A percentile compares a stretch with the other conserved stretches of the same genome.
Conservation (phyloP, 1,140 invertebrate genomes). For the Phthorimaea operculella region DNA sequence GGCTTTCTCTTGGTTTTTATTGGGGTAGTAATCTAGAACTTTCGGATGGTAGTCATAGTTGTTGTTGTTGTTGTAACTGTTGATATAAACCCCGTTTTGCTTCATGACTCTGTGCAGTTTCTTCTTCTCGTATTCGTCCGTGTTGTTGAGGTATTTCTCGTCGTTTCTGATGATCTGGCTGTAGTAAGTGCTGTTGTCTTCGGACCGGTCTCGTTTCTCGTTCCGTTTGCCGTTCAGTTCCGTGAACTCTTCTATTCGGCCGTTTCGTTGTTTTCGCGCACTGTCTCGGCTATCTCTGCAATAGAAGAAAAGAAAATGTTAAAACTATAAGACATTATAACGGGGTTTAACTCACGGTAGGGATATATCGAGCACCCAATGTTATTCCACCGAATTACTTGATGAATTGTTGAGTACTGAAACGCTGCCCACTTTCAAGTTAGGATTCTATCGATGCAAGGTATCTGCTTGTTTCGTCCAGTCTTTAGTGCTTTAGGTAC, state of each 20-base stretch:
- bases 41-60: slow-evolving; percentile 50
- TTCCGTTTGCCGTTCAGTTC: slow-evolving; percentile 38
- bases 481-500: too few relatives aligned
- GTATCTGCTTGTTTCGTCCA: too few relatives aligned
- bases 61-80: slow-evolving; percentile 52
- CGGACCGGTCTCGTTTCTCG: slow-evolving; percentile 58
- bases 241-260: slow-evolving; percentile 23
- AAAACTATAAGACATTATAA: too few relatives aligned
- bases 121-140: slow-evolving; percentile 43
- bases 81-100: slow-evolving; percentile 64
- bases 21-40: slow-evolving; percentile 44
- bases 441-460: too few relatives aligned
- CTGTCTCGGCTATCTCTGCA: slow-evolving; percentile 12
- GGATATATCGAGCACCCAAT: too few relatives aligned
- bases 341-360: too few relatives aligned
- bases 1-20: slow-evolving; percentile 3
- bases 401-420: too few relatives aligned
- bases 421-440: too few relatives aligned
- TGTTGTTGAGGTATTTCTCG: slow-evolving; percentile 34
- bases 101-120: slow-evolving; percentile 43
- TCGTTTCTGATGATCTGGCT: slow-evolving; percentile 54
- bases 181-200: slow-evolving; percentile 65
- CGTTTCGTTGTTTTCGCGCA: slow-evolving; percentile 20
- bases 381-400: too few relatives aligned
- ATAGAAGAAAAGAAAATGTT: too few relatives aligned